Base-by-base conservation (phyloP, 2,113 vertebrate genomes). In the Chionodraco myersi region DNA sequence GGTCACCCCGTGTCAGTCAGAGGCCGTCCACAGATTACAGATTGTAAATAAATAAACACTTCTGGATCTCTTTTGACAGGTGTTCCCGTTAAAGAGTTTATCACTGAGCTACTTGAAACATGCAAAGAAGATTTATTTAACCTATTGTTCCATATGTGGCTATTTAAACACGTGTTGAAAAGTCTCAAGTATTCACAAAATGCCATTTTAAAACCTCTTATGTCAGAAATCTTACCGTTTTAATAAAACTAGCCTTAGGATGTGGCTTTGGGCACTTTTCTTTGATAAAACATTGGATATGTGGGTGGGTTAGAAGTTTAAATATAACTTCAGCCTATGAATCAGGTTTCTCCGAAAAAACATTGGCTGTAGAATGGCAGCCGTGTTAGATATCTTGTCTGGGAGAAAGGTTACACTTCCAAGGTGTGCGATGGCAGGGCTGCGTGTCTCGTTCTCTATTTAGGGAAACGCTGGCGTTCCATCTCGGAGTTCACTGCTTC, bases 331-430 rank as follows among this genome's bases (percentile, higher is more conserved):
- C 45, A 79, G 77, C 53, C 93, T 86, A 72, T 89, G 79, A 91
- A 68, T 84, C 60, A 44, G 71, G 72, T 81, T 95, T 95, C 94
- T 89, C 75, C 88, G 93, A 94, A 95, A 41, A 76, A 80, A 67
- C 76, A 34, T 71, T 85, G 86, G 82, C 75, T 56, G 75, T 26
- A 59, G 85, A 79, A 80, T 34, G 66, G 67, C 75, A 85, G 80
- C 72, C 83, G 89, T 92, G 88, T 94, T 92, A 60, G 85, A 89
- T 95, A 78, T 94, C 93, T 85, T 71, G 80, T 90, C 92, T 91
- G 80, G 74, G 88, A 85, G 88, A 88, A 90, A 90, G 91, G 89
- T 92, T 91, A 90, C 67, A 85, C 82, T 72, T 91, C 78, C 78
- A 86, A 83, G 73, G 85, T 88, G 88, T 87, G 83, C 75, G 47